A percentile compares a stretch with the other conserved stretches of the same genome.
Evolutionary conservation across 2,113 vertebrate genomes (phyloP).

Genomic region (Sinocyclocheilus maitianheensis): DNA sequence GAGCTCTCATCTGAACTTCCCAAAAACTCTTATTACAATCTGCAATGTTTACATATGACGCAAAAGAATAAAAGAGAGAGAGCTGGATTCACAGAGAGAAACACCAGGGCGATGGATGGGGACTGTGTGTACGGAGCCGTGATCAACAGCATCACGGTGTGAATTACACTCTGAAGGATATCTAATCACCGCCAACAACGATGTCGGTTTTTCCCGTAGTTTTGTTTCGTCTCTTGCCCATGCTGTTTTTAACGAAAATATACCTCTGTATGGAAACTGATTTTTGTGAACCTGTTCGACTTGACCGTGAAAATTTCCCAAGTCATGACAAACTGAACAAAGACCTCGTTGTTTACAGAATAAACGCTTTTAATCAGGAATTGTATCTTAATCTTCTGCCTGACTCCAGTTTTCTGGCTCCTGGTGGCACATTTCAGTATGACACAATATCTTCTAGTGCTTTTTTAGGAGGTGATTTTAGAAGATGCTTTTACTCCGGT

Average conservation of each 20-base stretch:
- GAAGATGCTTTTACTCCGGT: slow-evolving; percentile 92
- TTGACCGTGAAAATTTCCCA: slow-evolving; percentile 78
- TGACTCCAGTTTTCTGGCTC: slow-evolving; percentile 87
- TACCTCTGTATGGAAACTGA: slow-evolving; percentile 74
- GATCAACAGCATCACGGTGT: slow-evolving; percentile 23
- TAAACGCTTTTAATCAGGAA: slow-evolving; percentile 88
- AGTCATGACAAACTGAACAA: slow-evolving; percentile 63
- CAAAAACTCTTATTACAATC: slow-evolving; percentile 63
- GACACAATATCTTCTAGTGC: slow-evolving; percentile 64
- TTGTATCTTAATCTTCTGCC: slow-evolving; percentile 85
- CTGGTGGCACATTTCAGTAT: slow-evolving; percentile 78
- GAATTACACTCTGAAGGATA: slow-evolving; percentile 28
- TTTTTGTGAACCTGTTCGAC: slow-evolving; percentile 79
- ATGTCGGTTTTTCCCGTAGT: slow-evolving; percentile 63
- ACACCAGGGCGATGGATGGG: slow-evolving; percentile 68
- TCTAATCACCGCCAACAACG: slow-evolving; percentile 50
- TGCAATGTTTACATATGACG: slow-evolving; percentile 72
- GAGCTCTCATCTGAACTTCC: slow-evolving; percentile 70
- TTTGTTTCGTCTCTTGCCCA: slow-evolving; percentile 54
- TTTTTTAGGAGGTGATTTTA: slow-evolving; percentile 66
- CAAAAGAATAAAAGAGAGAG: slow-evolving; percentile 70
- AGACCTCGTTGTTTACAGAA: slow-evolving; percentile 75
- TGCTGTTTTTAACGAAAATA: slow-evolving; percentile 57
- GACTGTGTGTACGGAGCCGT: slow-evolving; percentile 53
- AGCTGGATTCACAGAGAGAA: slow-evolving; percentile 67